Base-by-base conservation (phyloP, 1,140 invertebrate species). In the Drosophila paulistorum region DNA sequence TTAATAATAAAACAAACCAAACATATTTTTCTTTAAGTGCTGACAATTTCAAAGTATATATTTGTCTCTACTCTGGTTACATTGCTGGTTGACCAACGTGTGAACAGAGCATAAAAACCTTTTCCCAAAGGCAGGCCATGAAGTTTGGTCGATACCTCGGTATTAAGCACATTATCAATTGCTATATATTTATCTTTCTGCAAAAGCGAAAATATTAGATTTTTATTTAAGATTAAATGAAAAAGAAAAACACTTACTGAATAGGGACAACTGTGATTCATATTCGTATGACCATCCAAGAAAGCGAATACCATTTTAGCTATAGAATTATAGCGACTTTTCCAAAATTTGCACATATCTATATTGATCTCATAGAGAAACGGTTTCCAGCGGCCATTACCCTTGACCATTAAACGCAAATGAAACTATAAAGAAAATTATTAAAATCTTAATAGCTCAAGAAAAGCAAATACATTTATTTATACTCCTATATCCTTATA, bases 201-300 rank as follows among this genome's bases (percentile, higher is more conserved):
- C 33, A 3, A 23, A 68, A 20, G 3, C 35, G 1, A 65, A n/a
- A 13, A 11, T 11, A 17, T 1, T 17, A n/a, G 11, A 2, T 1
- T 5, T 1, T n/a, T 33, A 20, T 20, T 13, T 9, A 7, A 7
- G 5, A 2, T 10, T 11, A 14, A 7, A n/a, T 23, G 5, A 7
- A 5, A 9, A 10, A 10, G 7, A 7, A 48, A 17, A 11, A 3
- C 9, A 51, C 79, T 62, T 37, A 81, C 79, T 23, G 42, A 9
- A 54, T 66, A 81, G 11, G 78, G 78, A 23, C 78, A 81, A 20
- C 30, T 69, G 26, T 81, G 79, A 63, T 81, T 81, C 10, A 77
- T 17, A 13, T 73, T 80, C 0, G 78, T 66, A 9, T 76, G 42
- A 1, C 65, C 68, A 0, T 60, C 54, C 0, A 72, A 10, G n/a